Evolutionary conservation across 2,888 invertebrate genomes (phyloP).

Genomic region (Phortica magna): DNA sequence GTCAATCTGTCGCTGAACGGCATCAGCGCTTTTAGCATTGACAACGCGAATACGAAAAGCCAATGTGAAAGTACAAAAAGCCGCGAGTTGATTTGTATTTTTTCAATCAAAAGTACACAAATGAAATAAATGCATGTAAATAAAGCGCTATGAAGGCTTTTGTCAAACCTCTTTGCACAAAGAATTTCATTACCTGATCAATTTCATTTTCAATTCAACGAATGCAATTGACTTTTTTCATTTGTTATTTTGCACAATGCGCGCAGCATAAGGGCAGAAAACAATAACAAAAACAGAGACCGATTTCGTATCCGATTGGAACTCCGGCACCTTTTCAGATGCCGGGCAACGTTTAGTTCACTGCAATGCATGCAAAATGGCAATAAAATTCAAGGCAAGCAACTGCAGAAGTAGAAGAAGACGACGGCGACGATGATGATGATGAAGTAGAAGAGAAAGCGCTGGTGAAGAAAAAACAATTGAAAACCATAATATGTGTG

Average conservation of each 20-base stretch:
- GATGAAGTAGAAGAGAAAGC: background rate
- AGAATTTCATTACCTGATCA: background rate
- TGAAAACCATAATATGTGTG: background rate
- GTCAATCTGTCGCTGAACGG: too few relatives aligned
- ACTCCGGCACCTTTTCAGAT: background rate
- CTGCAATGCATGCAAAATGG: conserved; percentile 11
- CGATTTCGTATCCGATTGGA: background rate
- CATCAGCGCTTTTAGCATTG: too few relatives aligned
- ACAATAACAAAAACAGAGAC: background rate
- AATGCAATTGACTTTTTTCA: background rate
- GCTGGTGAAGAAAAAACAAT: background rate
- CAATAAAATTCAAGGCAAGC: background rate
- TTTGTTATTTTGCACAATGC: background rate
- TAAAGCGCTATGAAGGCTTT: background rate
- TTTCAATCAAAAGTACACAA: too few relatives aligned
- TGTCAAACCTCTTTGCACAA: background rate
- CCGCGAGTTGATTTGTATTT: too few relatives aligned
- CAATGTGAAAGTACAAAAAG: too few relatives aligned
- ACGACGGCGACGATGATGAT: background rate
- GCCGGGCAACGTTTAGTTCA: background rate
- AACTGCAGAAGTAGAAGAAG: background rate
- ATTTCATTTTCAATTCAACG: background rate
- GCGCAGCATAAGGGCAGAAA: background rate
- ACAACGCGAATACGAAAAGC: too few relatives aligned
- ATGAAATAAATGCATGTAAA: too few relatives aligned